Evolutionary conservation across 2,797 vertebrate species (phyloP).

Genomic region (Gadopsis bispinosus): DNA sequence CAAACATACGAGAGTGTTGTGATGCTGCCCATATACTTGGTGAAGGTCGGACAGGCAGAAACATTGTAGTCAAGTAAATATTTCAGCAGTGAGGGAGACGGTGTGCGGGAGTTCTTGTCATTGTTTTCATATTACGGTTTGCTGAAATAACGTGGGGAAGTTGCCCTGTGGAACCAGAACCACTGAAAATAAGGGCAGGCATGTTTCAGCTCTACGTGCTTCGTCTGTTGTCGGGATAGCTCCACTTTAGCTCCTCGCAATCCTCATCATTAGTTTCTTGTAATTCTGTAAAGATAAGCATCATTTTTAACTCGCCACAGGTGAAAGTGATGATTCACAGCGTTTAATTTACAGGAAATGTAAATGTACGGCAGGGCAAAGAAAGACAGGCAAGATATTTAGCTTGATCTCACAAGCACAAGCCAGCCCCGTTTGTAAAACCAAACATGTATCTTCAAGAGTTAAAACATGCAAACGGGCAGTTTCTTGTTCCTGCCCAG

Average conservation of each 20-base stretch:
- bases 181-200: neutral
- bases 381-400: neutral
- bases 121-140: neutral
- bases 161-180: neutral
- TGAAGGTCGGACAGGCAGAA: too few relatives aligned
- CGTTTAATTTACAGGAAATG: neutral
- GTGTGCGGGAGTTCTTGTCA: too few relatives aligned
- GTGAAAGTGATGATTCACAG: neutral
- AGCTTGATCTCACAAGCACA: too few relatives aligned
- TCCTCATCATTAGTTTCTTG: neutral
- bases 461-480: neutral
- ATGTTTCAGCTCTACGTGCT: neutral
- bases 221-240: neutral
- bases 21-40: too few relatives aligned
- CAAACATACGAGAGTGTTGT: too few relatives aligned
- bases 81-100: too few relatives aligned
- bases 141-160: neutral
- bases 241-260: too few relatives aligned
- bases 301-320: neutral
- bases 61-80: too few relatives aligned
- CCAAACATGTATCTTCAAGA: neutral
- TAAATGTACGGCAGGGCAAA: neutral
- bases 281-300: neutral
- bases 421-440: neutral
- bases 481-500: neutral